Percentiles rank a stretch among this genome's conserved stretches.
These are phyloP conservation scores for Phrynocephalus forsythii DNA, from an alignment of 2,797 vertebrate species.

Conservation along the genomic window DNA sequence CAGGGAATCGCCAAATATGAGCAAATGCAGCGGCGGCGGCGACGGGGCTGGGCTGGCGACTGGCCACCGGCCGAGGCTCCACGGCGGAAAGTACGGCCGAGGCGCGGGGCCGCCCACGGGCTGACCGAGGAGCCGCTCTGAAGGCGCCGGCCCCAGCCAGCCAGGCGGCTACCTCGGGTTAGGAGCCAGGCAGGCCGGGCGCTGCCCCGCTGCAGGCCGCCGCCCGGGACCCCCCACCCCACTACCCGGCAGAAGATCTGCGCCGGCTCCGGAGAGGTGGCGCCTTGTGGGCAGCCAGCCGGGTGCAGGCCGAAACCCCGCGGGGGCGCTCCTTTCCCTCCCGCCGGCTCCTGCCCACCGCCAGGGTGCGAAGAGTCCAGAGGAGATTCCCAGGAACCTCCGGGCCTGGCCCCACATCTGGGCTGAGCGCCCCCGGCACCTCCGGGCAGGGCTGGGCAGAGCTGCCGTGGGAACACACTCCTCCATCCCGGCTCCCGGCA, in stretches of 20 bases:
- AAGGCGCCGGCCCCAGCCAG: too few species aligned
- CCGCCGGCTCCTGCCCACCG: neutral
- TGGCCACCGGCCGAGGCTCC: neutral
- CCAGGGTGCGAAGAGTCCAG: neutral
- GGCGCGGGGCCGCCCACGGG: neutral
- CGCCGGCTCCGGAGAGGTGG: too few species aligned
- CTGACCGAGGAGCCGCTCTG: too few species aligned
- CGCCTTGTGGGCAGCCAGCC: too few species aligned
- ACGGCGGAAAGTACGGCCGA: neutral
- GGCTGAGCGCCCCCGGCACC: neutral
- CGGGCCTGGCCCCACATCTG: too few species aligned
- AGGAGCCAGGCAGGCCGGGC: too few species aligned
- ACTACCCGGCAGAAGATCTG: too few species aligned
- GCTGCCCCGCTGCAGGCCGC: too few species aligned
- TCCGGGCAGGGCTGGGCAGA: neutral
- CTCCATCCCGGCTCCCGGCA: too few species aligned
- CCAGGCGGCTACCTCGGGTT: neutral
- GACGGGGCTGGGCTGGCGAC: too few species aligned
- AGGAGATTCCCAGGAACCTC: neutral
- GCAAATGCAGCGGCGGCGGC: constrained; percentile 46
- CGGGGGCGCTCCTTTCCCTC: neutral
- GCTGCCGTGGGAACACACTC: neutral
- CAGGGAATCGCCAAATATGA: constrained; percentile 69
- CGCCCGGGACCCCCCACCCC: too few species aligned
- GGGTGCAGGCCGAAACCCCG: neutral